Evolutionary conservation across 2,113 vertebrate species (phyloP), one percentile per base, ranked within the genome.

Genomic region (Sialia sialis): DNA sequence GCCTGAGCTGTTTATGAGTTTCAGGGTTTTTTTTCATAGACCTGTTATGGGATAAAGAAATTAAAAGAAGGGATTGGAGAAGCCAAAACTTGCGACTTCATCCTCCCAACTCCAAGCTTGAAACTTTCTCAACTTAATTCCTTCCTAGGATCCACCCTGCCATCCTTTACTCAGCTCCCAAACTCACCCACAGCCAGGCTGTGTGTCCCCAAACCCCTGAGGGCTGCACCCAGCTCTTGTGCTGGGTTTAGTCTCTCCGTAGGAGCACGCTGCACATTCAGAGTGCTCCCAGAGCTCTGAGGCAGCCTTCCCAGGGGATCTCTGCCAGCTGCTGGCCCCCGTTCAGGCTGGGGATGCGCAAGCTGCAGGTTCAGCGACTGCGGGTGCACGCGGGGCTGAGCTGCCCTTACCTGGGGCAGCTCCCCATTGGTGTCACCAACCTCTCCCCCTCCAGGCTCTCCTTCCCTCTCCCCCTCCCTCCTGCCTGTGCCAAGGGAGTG

Each of bases 391-490:
- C 3, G 3, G 49, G 88, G 48, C 78, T 30, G 1, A 0, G 10
- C 73, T 84, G 87, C 56, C 89, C 80, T 81, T 5, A 55, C 43
- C 80, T 1, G 3, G 23, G 27, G 13, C 39, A 25, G 66, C 60
- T 70, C 27, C 55, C 48, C 78, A 91, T 95, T 93, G 96, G 94
- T 75, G 38, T 43, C 74, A 84, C 18, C 56, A 78, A 20, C 74
- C 68, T 82, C 93, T 87, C 94, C 91, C 88, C 89, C 93, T 96
- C 68, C 84, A 48, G 43, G 44, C 36, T 55, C 81, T 68, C 69
- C 60, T 49, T 46, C 34, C 46, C 70, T 69, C 67, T 90, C 39
- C 36, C 85, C 36, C 85, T 49, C 26, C 17, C 0, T 51, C 26
- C 49, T 51, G 0, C 4, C 8, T 1, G 43, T 48, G 87, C 80